Evolutionary conservation across 2,888 invertebrate genomes (phyloP).

Genomic region (Drosophila nigricruria): DNA sequence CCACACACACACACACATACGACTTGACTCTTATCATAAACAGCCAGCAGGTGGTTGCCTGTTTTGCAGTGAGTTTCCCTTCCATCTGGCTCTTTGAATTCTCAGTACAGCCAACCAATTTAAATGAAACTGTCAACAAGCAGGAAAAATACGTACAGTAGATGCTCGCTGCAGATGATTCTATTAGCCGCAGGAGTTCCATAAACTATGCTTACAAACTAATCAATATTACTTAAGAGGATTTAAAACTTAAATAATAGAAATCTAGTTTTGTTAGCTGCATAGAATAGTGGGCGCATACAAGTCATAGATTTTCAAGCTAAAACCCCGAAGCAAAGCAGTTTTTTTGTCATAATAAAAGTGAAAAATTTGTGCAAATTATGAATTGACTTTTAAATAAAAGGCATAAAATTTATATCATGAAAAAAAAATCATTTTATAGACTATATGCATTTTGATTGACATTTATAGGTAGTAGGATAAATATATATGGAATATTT

Average conservation of each 20-base stretch:
- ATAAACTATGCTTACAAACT: background rate
- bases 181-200: background rate
- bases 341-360: background rate
- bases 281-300: background rate
- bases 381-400: background rate
- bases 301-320: background rate
- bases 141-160: conserved; percentile 7
- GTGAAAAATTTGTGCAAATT: background rate
- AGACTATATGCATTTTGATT: no score
- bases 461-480: no score
- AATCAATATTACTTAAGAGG: background rate
- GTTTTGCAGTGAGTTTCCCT: conserved; percentile 37
- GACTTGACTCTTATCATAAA: conserved; percentile 33
- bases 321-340: background rate
- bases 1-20: conserved; percentile 2
- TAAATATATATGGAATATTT: no score
- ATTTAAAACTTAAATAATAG: background rate
- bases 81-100: background rate
- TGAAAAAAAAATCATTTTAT: no score
- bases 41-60: conserved; percentile 16
- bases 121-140: conserved; percentile 62
- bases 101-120: conserved; percentile 33
- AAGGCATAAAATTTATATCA: background rate
- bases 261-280: background rate
- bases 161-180: background rate